A percentile compares a stretch with the other conserved stretches of the same genome.
Conservation (phyloP, 2,113 vertebrate genomes). For the Pseudolaguvia tuberculata region DNA sequence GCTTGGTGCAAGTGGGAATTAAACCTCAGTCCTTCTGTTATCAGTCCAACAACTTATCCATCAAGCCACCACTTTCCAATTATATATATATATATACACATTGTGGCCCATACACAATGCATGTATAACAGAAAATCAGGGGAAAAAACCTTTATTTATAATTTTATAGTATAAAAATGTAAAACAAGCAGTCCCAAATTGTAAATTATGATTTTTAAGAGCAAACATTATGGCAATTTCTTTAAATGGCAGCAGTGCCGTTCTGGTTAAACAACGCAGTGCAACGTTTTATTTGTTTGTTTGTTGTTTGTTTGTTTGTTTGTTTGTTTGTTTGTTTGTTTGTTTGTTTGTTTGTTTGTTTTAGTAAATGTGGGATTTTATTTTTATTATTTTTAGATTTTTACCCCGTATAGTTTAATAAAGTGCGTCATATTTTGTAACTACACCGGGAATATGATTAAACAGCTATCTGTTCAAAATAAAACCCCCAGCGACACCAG, state of each 20-base stretch:
- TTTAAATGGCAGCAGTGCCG: neutral
- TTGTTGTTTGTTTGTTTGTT: neutral
- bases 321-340: neutral
- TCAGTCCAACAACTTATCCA: too few species aligned
- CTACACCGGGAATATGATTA: neutral
- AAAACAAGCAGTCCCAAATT: too few species aligned
- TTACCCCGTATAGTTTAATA: too few species aligned
- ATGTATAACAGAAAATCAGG: too few species aligned
- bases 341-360: neutral
- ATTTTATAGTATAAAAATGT: too few species aligned
- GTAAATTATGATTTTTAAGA: neutral
- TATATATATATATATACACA: too few species aligned
- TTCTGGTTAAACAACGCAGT: neutral
- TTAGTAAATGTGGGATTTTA: neutral
- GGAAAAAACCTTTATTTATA: too few species aligned
- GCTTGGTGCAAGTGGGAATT: too few species aligned
- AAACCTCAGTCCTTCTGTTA: too few species aligned
- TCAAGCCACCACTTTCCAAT: too few species aligned
- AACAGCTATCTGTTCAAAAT: neutral
- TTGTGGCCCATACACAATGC: too few species aligned
- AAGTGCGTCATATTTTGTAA: neutral
- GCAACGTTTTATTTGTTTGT: neutral
- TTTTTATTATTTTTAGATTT: too few species aligned
- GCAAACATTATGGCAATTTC: neutral
- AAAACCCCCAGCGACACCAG: neutral